These are phyloP conservation scores for Elephantulus edwardii DNA, from an alignment of 2,113 vertebrate species.

Conservation along the genomic window DNA sequence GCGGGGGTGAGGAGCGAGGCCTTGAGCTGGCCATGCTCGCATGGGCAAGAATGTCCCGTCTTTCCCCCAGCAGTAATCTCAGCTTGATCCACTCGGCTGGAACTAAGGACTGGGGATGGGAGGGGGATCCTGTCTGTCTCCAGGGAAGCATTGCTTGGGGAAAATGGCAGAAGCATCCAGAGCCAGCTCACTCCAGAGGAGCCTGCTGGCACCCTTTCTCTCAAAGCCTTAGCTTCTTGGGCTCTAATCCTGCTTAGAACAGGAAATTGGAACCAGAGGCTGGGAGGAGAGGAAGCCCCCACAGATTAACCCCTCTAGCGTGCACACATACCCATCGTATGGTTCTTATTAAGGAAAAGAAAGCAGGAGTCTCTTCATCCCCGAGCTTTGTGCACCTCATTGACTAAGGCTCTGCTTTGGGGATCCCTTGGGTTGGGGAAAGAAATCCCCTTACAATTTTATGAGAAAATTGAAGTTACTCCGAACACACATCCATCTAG, in stretches of 20 bases:
- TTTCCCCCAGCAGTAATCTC: neutral
- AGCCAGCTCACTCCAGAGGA: constrained; percentile 12
- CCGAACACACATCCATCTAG: neutral
- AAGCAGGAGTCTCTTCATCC: neutral
- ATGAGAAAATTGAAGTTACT: neutral
- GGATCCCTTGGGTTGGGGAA: neutral
- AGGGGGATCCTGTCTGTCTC: neutral
- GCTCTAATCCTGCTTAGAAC: constrained; percentile 56
- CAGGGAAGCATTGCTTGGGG: neutral
- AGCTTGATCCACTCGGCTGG: neutral
- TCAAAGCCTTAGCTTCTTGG: constrained; percentile 34
- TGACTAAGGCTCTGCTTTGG: neutral
- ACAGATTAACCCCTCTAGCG: constrained; percentile 5
- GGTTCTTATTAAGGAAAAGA: constrained; percentile 45
- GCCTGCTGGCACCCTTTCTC: constrained; percentile 1
- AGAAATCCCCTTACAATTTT: neutral
- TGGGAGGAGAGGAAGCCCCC: constrained; percentile 29
- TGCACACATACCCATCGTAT: neutral
- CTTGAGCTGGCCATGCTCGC: neutral
- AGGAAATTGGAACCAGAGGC: constrained; percentile 64
- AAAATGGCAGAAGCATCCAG: neutral
- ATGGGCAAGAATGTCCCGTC: neutral
- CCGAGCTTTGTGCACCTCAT: neutral
- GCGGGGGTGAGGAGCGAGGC: neutral
- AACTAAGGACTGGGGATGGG: neutral